phyloP scores from a whole-genome alignment of 2,888 invertebrate species.

The Belgica antarctica region DNA sequence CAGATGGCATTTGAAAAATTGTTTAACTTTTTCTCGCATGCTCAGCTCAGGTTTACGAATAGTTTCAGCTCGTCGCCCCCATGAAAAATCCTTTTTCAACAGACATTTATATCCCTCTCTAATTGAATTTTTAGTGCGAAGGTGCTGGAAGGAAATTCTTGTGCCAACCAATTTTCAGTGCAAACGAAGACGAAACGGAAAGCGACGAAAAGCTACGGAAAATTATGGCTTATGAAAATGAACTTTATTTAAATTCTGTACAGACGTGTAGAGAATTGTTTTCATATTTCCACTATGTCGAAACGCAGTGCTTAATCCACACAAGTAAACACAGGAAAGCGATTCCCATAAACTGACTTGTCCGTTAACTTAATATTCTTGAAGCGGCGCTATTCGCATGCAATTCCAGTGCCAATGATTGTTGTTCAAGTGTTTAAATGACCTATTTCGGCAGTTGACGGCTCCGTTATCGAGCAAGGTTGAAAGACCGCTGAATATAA shows the following conservation, averaged over 20 bases:
- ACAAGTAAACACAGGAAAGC: too few relatives aligned
- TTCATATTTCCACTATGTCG: neutral
- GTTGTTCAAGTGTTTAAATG: too few relatives aligned
- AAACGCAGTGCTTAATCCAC: too few relatives aligned
- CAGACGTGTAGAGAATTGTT: slow-evolving; percentile 35
- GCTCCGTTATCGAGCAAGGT: too few relatives aligned
- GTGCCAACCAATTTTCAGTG: slow-evolving; percentile 1
- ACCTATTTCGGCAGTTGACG: too few relatives aligned
- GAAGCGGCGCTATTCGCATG: too few relatives aligned
- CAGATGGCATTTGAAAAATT: neutral
- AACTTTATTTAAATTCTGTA: slow-evolving; percentile 41
- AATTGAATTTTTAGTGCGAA: slow-evolving; percentile 41
- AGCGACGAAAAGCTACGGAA: slow-evolving; percentile 9
- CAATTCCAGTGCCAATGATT: too few relatives aligned
- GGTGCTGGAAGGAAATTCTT: too few relatives aligned
- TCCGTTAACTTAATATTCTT: too few relatives aligned
- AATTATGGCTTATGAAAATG: slow-evolving; percentile 41
- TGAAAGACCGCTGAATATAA: too few relatives aligned
- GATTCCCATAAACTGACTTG: too few relatives aligned
- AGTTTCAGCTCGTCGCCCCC: neutral
- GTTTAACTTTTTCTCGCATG: neutral
- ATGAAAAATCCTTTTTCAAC: neutral
- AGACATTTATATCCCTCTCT: slow-evolving; percentile 12
- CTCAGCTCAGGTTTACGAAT: neutral
- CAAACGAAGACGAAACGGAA: neutral